A percentile compares a stretch with the other conserved stretches of the same genome.
Evolutionary conservation across 2,797 vertebrate genomes (phyloP).

Genomic region (Sylvilagus floridanus): DNA sequence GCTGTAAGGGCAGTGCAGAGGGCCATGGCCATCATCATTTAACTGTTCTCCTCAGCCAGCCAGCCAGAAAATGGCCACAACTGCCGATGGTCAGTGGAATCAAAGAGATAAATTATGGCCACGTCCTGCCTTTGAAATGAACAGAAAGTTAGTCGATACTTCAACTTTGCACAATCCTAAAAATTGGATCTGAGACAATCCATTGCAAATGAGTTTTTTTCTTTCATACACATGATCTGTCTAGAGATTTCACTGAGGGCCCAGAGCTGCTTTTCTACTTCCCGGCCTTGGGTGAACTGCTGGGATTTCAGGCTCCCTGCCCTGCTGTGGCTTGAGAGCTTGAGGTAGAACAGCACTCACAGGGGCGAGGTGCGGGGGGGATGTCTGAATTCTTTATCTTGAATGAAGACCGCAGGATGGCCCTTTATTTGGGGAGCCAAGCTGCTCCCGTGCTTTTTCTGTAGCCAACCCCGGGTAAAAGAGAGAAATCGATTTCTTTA

Average conservation of each 20-base stretch:
- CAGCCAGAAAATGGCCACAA: slow-evolving; percentile 85
- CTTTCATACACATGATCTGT: slow-evolving; percentile 73
- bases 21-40: slow-evolving; percentile 84
- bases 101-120: slow-evolving; percentile 86
- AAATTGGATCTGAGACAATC: slow-evolving; percentile 79
- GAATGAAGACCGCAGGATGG: slow-evolving; percentile 67
- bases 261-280: slow-evolving; percentile 73
- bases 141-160: slow-evolving; percentile 85
- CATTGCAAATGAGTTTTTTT: slow-evolving; percentile 85
- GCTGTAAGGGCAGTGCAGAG: slow-evolving; percentile 81
- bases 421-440: slow-evolving; percentile 71
- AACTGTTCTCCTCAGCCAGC: slow-evolving; percentile 81
- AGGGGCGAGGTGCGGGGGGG: slow-evolving; percentile 57
- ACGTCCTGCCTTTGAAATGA: slow-evolving; percentile 85
- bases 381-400: slow-evolving; percentile 77
- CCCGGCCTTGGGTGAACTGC: slow-evolving; percentile 62
- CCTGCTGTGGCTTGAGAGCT: slow-evolving; percentile 57
- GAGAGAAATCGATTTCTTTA: slow-evolving; percentile 59
- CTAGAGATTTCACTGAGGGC: slow-evolving; percentile 75
- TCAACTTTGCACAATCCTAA: slow-evolving; percentile 82
- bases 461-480: slow-evolving; percentile 63
- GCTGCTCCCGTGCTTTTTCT: slow-evolving; percentile 59
- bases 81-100: slow-evolving; percentile 86
- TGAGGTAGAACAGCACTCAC: slow-evolving; percentile 68
- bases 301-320: slow-evolving; percentile 77